A percentile compares a stretch with the other conserved stretches of the same genome.
These are phyloP conservation scores for Agrochola lychnidis DNA, from an alignment of 2,888 invertebrate genomes.

Conservation along the genomic window DNA sequence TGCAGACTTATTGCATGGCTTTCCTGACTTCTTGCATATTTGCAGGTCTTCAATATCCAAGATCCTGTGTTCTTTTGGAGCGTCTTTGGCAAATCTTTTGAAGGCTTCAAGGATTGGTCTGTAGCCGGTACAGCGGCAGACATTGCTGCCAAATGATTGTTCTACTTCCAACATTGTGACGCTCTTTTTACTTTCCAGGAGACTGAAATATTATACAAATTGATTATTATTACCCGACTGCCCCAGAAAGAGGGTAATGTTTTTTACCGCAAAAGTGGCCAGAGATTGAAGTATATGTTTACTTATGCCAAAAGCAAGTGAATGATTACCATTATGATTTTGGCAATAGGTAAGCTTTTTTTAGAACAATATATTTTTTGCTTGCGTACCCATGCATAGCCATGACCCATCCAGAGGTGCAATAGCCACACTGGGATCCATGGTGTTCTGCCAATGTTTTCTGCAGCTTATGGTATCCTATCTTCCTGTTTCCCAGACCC, in stretches of 20 bases:
- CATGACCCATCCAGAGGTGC: slow-evolving; percentile 86
- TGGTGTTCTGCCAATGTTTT: slow-evolving; percentile 90
- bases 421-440: slow-evolving; percentile 93
- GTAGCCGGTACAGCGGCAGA: slow-evolving; percentile 94
- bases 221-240: too few relatives aligned
- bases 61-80: slow-evolving; percentile 67
- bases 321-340: too few relatives aligned
- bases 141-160: slow-evolving; percentile 93
- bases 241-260: too few relatives aligned
- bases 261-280: too few relatives aligned
- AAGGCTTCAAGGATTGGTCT: slow-evolving; percentile 92
- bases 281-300: too few relatives aligned
- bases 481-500: slow-evolving; percentile 91
- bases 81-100: slow-evolving; percentile 90
- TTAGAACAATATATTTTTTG: too few relatives aligned
- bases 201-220: slow-evolving; percentile 69
- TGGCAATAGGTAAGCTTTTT: too few relatives aligned
- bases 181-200: slow-evolving; percentile 80
- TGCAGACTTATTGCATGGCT: slow-evolving; percentile 53
- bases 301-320: too few relatives aligned
- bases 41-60: slow-evolving; percentile 57
- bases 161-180: slow-evolving; percentile 92
- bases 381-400: slow-evolving; percentile 78
- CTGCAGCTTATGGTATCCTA: slow-evolving; percentile 92
- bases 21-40: slow-evolving; percentile 68